phyloP scores from a whole-genome alignment of 2,888 invertebrate species.

The Eretmocerus hayati region DNA sequence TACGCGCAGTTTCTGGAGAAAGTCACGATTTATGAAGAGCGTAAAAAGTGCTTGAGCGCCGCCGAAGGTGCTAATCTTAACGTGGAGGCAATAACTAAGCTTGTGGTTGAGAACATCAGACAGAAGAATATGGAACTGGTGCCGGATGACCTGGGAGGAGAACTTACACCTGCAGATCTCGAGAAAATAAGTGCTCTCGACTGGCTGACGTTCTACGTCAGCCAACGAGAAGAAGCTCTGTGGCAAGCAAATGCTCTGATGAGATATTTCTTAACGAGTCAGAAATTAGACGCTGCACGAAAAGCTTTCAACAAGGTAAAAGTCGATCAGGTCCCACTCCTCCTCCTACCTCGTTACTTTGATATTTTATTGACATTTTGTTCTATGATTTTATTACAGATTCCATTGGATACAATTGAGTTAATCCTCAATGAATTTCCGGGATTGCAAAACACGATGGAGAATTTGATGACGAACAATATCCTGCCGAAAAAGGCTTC shows the following conservation, averaged over 20 bases:
- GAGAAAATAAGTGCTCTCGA: slow-evolving; percentile 74
- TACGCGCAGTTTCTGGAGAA: slow-evolving; percentile 66
- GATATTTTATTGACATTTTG: background rate
- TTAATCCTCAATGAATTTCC: slow-evolving; percentile 51
- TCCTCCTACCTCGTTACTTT: too few relatives aligned
- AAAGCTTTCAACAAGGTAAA: slow-evolving; percentile 61
- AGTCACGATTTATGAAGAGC: slow-evolving; percentile 59
- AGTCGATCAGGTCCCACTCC: too few relatives aligned
- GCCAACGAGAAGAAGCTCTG: slow-evolving; percentile 73
- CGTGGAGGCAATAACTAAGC: slow-evolving; percentile 74
- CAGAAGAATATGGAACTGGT: slow-evolving; percentile 41
- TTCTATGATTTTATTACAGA: slow-evolving; percentile 32
- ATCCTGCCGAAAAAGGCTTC: slow-evolving; percentile 48
- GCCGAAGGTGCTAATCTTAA: slow-evolving; percentile 72
- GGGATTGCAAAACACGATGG: slow-evolving; percentile 38
- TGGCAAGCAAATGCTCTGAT: slow-evolving; percentile 86
- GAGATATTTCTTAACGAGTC: slow-evolving; percentile 72
- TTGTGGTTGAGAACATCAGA: slow-evolving; percentile 73
- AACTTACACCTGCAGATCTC: slow-evolving; percentile 62
- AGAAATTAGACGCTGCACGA: slow-evolving; percentile 77
- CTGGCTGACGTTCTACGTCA: slow-evolving; percentile 75
- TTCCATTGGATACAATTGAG: slow-evolving; percentile 61
- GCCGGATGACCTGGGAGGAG: slow-evolving; percentile 47
- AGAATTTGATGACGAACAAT: slow-evolving; percentile 43
- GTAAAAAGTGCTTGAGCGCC: slow-evolving; percentile 61